Conservation (phyloP, 2,888 invertebrate genomes). For the Hydraecia micacea region DNA sequence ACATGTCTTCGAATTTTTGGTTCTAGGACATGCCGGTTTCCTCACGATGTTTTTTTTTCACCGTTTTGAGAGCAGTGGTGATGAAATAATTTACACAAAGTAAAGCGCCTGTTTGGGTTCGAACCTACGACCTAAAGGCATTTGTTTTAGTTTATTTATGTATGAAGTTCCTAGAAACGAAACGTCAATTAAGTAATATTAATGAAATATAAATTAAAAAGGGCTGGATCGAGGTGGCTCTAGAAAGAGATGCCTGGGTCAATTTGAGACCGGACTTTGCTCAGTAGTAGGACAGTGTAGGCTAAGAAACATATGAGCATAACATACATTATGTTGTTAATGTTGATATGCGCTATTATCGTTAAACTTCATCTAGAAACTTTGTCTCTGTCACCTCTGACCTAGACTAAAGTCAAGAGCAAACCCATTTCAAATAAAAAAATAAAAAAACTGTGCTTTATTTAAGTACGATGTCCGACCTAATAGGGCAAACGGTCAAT, state of each 20-base stretch:
- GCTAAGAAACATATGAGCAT: neutral
- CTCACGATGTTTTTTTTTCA: too few species aligned
- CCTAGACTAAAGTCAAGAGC: too few species aligned
- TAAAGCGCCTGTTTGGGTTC: too few species aligned
- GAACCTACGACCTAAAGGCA: too few species aligned
- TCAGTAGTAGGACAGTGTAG: neutral
- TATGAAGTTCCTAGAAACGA: neutral
- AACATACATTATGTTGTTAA: neutral
- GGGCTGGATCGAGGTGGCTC: neutral
- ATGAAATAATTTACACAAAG: too few species aligned
- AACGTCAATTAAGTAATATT: neutral
- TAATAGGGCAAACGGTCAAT: conserved; percentile 9
- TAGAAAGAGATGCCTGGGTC: neutral
- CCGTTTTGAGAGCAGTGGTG: too few species aligned
- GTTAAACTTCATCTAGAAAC: conserved; percentile 23
- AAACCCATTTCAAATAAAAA: too few species aligned
- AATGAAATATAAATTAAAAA: neutral
- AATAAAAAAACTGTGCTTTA: neutral
- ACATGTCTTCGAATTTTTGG: too few species aligned
- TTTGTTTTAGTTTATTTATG: neutral
- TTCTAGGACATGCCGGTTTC: too few species aligned
- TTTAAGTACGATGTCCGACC: neutral
- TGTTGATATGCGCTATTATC: conserved; percentile 1
- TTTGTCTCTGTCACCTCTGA: too few species aligned
- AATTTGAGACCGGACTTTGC: neutral